Conservation (phyloP, 64 coral and sea anemone species). For the Dendrophyllia cribrosa region DNA sequence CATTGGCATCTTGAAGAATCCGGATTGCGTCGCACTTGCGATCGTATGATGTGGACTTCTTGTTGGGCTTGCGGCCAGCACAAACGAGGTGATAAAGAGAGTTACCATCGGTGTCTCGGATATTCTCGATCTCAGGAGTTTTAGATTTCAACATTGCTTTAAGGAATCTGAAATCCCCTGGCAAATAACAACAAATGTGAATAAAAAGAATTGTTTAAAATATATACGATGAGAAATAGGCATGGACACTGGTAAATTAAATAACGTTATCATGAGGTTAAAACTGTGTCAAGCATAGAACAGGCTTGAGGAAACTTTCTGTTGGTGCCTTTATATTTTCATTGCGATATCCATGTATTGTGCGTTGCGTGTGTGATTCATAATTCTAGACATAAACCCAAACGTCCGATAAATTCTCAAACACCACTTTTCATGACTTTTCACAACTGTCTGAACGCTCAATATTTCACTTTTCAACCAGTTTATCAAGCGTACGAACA, state of each 20-base stretch:
- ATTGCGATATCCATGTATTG: too few species aligned
- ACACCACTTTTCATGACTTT: too few species aligned
- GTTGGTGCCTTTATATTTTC: too few species aligned
- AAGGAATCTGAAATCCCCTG: conserved; percentile 2
- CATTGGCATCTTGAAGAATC: conserved; percentile 47
- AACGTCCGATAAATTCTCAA: too few species aligned
- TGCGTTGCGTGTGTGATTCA: too few species aligned
- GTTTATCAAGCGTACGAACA: too few species aligned
- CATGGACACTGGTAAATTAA: neutral
- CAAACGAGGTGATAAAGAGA: conserved; percentile 65
- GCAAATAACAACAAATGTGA: neutral
- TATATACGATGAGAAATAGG: neutral
- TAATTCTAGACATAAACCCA: too few species aligned
- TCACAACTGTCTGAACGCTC: too few species aligned
- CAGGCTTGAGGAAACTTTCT: too few species aligned
- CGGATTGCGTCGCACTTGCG: conserved; percentile 4
- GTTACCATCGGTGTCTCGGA: conserved; percentile 39
- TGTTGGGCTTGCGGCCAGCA: conserved; percentile 40
- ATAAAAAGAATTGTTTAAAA: neutral
- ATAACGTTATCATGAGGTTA: too few species aligned
- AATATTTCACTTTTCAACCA: too few species aligned
- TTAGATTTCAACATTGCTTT: conserved; percentile 39
- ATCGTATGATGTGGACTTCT: neutral
- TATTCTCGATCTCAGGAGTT: conserved; percentile 24
- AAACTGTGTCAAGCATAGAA: too few species aligned